Evolutionary conservation across 2,797 vertebrate genomes (phyloP).

Genomic region (Aulostomus chinensis): DNA sequence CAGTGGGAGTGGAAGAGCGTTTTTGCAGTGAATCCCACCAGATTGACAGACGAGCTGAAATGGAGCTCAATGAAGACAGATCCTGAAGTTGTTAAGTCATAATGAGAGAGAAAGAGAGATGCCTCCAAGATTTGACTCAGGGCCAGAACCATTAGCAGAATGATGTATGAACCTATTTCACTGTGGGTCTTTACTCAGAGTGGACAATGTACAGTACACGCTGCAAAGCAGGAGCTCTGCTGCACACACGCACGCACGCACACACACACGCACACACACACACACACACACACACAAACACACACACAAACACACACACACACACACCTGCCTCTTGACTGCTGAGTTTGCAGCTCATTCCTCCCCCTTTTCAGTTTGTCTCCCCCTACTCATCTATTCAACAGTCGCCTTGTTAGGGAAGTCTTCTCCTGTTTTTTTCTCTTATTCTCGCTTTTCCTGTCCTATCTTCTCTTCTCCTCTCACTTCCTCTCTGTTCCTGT

Average conservation of each 20-base stretch:
- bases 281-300: constrained; percentile 6
- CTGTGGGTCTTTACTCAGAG: constrained; percentile 42
- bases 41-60: constrained; percentile 60
- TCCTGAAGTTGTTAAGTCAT: constrained; percentile 61
- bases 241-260: constrained; percentile 14
- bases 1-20: constrained; percentile 29
- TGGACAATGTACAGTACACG: constrained; percentile 20
- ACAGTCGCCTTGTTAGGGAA: neutral
- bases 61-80: constrained; percentile 61
- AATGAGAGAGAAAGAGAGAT: constrained; percentile 57
- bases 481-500: no score
- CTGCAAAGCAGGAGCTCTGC: no score
- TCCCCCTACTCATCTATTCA: no score
- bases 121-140: constrained; percentile 54
- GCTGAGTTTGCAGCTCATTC: constrained; percentile 56
- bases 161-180: constrained; percentile 66
- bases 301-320: constrained; percentile 1
- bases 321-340: constrained; percentile 26
- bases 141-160: constrained; percentile 60
- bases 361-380: constrained; percentile 25
- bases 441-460: constrained; percentile 4
- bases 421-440: constrained; percentile 7
- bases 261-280: constrained; percentile 14
- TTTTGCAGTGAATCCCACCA: constrained; percentile 49
- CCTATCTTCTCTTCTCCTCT: no score